phyloP scores from a whole-genome alignment of 2,888 invertebrate genomes.

The Globia sparganii region DNA sequence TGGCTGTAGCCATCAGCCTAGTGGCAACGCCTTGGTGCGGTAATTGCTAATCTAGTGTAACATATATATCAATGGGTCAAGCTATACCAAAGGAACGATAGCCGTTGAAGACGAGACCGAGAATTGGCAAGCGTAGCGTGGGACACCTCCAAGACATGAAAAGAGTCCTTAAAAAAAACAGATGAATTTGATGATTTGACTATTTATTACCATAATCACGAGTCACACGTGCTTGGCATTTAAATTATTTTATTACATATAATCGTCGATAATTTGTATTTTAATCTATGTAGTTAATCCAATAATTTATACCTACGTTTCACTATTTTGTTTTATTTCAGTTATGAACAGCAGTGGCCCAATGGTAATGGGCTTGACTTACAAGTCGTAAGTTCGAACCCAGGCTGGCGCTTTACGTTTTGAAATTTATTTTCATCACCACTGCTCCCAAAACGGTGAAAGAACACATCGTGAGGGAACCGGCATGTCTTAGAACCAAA shows the following conservation, averaged over 20 bases:
- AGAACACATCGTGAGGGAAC: too few species aligned
- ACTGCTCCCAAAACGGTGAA: too few species aligned
- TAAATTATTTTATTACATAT: slow-evolving; percentile 15
- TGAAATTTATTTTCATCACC: too few species aligned
- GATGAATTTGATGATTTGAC: not conserved
- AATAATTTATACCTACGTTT: not conserved
- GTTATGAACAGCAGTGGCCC: not conserved
- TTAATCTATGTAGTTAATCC: slow-evolving; percentile 16
- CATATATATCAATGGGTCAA: too few species aligned
- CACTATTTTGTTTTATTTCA: not conserved
- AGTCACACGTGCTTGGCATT: not conserved
- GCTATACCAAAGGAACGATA: not conserved
- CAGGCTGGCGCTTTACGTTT: too few species aligned
- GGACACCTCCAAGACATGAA: not conserved
- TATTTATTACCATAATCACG: not conserved
- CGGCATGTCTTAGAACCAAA: too few species aligned
- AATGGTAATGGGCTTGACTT: too few species aligned
- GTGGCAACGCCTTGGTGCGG: too few species aligned
- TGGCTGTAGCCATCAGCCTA: too few species aligned
- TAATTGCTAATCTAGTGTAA: too few species aligned
- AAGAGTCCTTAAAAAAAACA: not conserved
- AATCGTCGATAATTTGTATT: slow-evolving; percentile 4
- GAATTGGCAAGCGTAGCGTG: not conserved
- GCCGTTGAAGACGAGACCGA: not conserved
- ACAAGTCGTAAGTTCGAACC: too few species aligned